A percentile compares a stretch with the other conserved stretches of the same genome.
phyloP scores from a whole-genome alignment of 53 echinoderm and acorn worm genomes.

The Paracentrotus lividus region DNA sequence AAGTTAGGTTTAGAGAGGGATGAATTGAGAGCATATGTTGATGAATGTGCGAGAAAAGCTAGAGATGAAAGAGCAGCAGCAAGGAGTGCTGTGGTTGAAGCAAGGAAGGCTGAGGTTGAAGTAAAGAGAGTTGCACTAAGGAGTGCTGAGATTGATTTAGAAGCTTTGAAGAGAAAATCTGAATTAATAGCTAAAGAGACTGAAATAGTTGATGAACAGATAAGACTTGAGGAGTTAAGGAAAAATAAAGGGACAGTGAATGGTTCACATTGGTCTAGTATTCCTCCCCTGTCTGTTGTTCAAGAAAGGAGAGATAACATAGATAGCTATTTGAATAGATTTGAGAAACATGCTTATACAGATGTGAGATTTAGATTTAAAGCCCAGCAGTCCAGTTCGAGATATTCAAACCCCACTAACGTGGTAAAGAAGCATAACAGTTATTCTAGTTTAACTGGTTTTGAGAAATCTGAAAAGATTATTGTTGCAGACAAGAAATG shows the following conservation, averaged over 20 bases:
- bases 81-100: conserved; percentile 6
- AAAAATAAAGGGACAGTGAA: neutral
- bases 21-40: conserved; percentile 50
- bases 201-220: too few species aligned
- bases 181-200: too few species aligned
- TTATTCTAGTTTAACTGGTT: neutral
- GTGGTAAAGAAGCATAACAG: neutral
- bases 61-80: conserved; percentile 43
- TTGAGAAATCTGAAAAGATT: too few species aligned
- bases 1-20: conserved; percentile 22
- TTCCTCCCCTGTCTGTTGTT: conserved; percentile 57
- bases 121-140: neutral
- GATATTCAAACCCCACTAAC: too few species aligned
- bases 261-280: too few species aligned
- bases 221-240: neutral
- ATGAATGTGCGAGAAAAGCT: conserved; percentile 45
- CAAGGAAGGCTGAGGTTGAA: neutral
- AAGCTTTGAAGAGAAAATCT: neutral
- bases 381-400: conserved; percentile 60
- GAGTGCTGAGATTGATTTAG: too few species aligned
- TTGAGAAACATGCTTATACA: conserved; percentile 81
- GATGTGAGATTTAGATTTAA: conserved; percentile 56
- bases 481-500: too few species aligned
- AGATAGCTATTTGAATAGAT: conserved; percentile 78
- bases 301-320: conserved; percentile 71